phyloP scores from a whole-genome alignment of 1,140 invertebrate species.

The Chelonus insularis region DNA sequence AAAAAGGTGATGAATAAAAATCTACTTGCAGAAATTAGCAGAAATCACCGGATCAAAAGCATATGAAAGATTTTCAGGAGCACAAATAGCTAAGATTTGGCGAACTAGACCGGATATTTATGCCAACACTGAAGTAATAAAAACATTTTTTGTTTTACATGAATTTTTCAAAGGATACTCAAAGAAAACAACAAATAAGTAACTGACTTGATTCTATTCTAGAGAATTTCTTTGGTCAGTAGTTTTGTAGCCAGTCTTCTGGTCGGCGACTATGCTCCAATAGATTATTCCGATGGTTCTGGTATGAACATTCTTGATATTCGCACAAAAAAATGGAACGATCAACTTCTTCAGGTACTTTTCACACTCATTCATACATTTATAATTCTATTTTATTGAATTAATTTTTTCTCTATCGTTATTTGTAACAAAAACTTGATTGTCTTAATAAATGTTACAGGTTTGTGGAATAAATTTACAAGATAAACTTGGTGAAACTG shows the following conservation, averaged over 20 bases:
- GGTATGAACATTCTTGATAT: conserved; percentile 97
- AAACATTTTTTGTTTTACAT: conserved; percentile 3
- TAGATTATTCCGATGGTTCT: conserved; percentile 90
- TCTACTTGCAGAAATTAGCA: conserved; percentile 70
- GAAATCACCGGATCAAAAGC: conserved; percentile 88
- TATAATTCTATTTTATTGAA: not conserved
- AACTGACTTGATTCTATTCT: not conserved
- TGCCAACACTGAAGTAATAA: conserved; percentile 74
- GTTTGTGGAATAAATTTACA: conserved; percentile 69
- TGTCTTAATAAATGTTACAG: conserved; percentile 59
- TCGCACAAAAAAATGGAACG: conserved; percentile 75
- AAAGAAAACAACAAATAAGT: not conserved
- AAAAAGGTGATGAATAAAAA: too few species aligned
- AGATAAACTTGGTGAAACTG: conserved; percentile 72
- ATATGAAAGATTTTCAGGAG: conserved; percentile 91
- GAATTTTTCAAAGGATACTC: not conserved
- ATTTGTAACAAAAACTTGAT: too few species aligned
- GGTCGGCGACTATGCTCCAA: conserved; percentile 85
- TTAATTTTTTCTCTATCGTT: too few species aligned
- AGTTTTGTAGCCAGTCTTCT: conserved; percentile 90
- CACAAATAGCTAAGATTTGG: conserved; percentile 89
- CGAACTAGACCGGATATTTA: conserved; percentile 75
- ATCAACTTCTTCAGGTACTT: conserved; percentile 71
- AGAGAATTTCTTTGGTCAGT: conserved; percentile 90
- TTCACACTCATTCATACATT: conserved; percentile 2